Evolutionary conservation across 1,140 invertebrate genomes (phyloP), one percentile per base, ranked within the genome.

Genomic region (Goniozus legneri): DNA sequence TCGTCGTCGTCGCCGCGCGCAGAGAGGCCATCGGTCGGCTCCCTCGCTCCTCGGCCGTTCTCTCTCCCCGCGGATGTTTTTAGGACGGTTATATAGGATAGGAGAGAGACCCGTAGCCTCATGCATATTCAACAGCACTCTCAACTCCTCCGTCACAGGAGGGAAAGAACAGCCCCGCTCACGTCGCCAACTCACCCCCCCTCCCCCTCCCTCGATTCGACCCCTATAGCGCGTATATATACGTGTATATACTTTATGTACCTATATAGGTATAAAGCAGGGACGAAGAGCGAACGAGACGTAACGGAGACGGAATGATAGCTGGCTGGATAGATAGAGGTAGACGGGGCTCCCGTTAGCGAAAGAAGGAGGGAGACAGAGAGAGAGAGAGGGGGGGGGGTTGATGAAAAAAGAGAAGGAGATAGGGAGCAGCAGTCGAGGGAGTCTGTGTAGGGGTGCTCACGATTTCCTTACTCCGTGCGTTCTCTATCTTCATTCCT

Each of bases 71-170:
- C n/a, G 57, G 64, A 75, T 76, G 73, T 76, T 75, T 75, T 76
- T 74, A 74, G 73, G 72, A 72, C 65, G 70, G 72, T 64, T 61
- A 68, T 69, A 73, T 74, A 67, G 66, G 67, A 58, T 52, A 62
- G 56, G 63, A n/a, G n/a, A n/a, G n/a, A n/a, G n/a, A n/a, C n/a
- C n/a, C n/a, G n/a, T n/a, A 65, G 67, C 57, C 66, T 76, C 73
- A 75, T 75, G 73, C 72, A 76, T 76, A 75, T 76, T 74, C 73
- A 76, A 72, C 69, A 64, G 70, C 67, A 76, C 73, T 75, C 74
- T 75, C 70, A 70, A 76, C 74, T 75, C 72, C 74, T 76, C 73
- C 74, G 71, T 75, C 71, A 76, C 71, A 60, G 66, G 74, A 75
- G 74, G 73, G 70, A 75, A 75, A 73, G 71, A 74, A 73, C 72